Evolutionary conservation across 1,140 invertebrate species (phyloP).

Genomic region (Homarus americanus): DNA sequence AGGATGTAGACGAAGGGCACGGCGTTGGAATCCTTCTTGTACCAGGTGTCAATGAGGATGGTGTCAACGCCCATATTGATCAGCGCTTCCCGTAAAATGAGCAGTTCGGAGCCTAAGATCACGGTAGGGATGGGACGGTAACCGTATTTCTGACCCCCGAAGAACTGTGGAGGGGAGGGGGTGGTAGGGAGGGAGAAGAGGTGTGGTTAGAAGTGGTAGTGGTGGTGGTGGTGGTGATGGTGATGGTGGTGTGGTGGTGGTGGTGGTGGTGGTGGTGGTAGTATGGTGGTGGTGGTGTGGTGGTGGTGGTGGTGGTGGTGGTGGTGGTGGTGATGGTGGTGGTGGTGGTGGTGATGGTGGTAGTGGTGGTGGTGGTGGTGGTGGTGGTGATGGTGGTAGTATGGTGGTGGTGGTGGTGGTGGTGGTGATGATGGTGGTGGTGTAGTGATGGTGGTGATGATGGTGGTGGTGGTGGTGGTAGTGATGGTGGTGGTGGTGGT

Average conservation of each 20-base stretch:
- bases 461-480: background rate
- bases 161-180: constrained; percentile 83
- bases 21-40: constrained; percentile 96
- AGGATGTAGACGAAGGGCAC: constrained; percentile 95
- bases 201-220: too few species aligned
- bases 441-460: background rate
- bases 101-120: constrained; percentile 94
- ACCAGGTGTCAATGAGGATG: constrained; percentile 94
- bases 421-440: too few species aligned
- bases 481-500: background rate
- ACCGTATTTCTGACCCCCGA: constrained; percentile 98
- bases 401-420: too few species aligned
- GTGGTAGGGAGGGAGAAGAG: background rate
- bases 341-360: background rate
- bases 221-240: too few species aligned
- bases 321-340: too few species aligned
- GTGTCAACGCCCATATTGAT: constrained; percentile 89
- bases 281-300: too few species aligned
- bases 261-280: too few species aligned
- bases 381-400: background rate
- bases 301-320: too few species aligned
- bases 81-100: constrained; percentile 90
- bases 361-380: background rate
- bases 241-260: too few species aligned
- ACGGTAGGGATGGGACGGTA: constrained; percentile 98